These are phyloP conservation scores for Leuctra nigra DNA, from an alignment of 2,888 invertebrate genomes.

Conservation along the genomic window DNA sequence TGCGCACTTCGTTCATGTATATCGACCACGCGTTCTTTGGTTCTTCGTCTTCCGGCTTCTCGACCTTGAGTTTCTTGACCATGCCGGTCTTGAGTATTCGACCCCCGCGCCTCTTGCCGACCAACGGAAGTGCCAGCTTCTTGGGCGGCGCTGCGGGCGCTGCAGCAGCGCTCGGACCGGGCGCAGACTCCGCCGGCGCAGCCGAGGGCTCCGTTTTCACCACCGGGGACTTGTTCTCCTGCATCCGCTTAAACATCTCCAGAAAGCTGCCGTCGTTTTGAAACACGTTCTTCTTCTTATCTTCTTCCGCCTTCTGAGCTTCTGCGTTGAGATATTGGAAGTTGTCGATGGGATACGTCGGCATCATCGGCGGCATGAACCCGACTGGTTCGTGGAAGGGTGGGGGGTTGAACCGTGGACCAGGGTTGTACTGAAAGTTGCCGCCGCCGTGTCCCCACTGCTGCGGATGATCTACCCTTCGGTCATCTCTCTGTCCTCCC, in stretches of 20 bases:
- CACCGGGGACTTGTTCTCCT: conserved; percentile 42
- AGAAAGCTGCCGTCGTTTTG: conserved; percentile 88
- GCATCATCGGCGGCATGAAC: no score
- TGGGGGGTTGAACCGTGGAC: background rate
- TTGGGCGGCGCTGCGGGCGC: conserved; percentile 7
- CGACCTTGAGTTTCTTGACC: conserved; percentile 74
- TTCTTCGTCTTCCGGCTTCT: conserved; percentile 50
- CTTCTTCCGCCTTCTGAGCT: conserved; percentile 7
- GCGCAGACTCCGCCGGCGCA: background rate
- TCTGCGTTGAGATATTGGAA: background rate
- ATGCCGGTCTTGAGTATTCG: conserved; percentile 83
- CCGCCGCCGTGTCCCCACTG: no score
- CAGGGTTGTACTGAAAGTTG: background rate
- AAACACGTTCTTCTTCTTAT: conserved; percentile 51
- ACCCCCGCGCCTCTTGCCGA: conserved; percentile 80
- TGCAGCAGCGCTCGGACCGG: background rate
- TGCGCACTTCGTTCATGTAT: conserved; percentile 89
- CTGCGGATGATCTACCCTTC: background rate
- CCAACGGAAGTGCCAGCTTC: conserved; percentile 46
- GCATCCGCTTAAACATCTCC: conserved; percentile 88
- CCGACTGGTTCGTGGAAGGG: background rate
- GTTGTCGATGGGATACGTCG: background rate
- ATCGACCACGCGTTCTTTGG: conserved; percentile 84
- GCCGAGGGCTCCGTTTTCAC: background rate
- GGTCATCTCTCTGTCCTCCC: background rate